Evolutionary conservation across 2,113 vertebrate genomes (phyloP), one percentile per base, ranked within the genome.

Genomic region (Pycnonotus jocosus): DNA sequence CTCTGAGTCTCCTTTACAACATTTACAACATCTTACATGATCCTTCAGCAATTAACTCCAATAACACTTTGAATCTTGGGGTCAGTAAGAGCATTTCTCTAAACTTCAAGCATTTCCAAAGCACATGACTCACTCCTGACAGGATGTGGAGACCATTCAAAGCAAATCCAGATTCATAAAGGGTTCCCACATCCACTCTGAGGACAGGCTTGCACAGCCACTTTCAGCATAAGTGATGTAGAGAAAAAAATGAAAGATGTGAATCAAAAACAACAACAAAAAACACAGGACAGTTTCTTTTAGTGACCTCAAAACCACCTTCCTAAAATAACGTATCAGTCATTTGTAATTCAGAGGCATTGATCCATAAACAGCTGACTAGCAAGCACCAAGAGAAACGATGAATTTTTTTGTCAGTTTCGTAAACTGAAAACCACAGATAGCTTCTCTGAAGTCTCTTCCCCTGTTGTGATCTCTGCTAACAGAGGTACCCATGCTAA

Each of bases 101-200:
- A 15, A 74, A 74, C 33, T 61, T 71, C 31, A 15, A 51, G 69
- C 76, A 74, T 81, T 94, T 88, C 56, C 83, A 50, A 84, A 83
- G 88, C 94, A 93, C 85, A 84, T 96, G 96, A 96, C 89, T 92
- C 21, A 56, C 83, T 95, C 85, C 79, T 80, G 90, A 94, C 74
- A 77, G 95, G 92, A 92, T 82, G 58, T 9, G 31, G 71, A 77
- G 64, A 81, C 25, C 33, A 33, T 77, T 65, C 70, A 77, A 66
- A 77, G 62, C 76, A 88, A 86, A 95, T 71, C 24, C 62, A 40
- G 44, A 40, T 58, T 80, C 47, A 61, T 35, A 82, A 85, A 47
- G 33, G 24, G 12, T 50, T 87, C 35, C 24, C 23, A 85, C 47
- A 54, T 53, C 48, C 47, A 61, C 56, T 38, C 4, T 11, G 44